Evolutionary conservation across 1,140 invertebrate species (phyloP), one percentile per base, ranked within the genome.

Genomic region (Eriosoma lanigerum): DNA sequence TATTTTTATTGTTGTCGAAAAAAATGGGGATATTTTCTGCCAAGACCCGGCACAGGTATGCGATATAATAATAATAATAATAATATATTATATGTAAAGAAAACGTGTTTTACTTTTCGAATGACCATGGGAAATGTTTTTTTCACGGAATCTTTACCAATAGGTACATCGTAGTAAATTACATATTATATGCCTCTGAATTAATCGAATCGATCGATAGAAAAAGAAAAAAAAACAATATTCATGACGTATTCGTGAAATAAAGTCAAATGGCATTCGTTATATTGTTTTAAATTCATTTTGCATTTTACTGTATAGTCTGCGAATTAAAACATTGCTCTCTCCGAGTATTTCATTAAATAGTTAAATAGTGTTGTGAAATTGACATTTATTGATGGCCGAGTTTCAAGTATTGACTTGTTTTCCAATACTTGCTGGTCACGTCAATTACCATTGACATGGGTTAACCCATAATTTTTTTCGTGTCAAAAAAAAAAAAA

Each of bases 321-420:
- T 5, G 10, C 2, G 15, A 62, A 62, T n/a, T 38, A 44, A 64
- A 64, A 64, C 32, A 64, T 44, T 62, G 21, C 9, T 64, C 10
- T 38, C 17, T 10, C 9, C 32, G 13, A 38, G 32, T 21, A 64
- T 44, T 64, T 38, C 4, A 64, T 68, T 48, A 48, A 68, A 68
- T n/a, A 9, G 46, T 68, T 26, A 48, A 68, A n/a, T n/a, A 68
- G 15, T 68, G 44, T 24, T 21, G n/a, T 44, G 12, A 68, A 48
- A 68, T 46, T 68, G 66, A 68, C 66, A 48, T 68, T 68, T 68
- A 68, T 48, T 48, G 38, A 48, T 68, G 66, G 15, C 66, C 44
- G 21, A 48, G 44, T 68, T 48, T 68, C 21, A 26, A 46, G 12
- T 1, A 48, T 24, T 48, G 44, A 46, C 66, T 48, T 48, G 44